Conservation (phyloP, 2,113 vertebrate species). For the Chunga burmeisteri region DNA sequence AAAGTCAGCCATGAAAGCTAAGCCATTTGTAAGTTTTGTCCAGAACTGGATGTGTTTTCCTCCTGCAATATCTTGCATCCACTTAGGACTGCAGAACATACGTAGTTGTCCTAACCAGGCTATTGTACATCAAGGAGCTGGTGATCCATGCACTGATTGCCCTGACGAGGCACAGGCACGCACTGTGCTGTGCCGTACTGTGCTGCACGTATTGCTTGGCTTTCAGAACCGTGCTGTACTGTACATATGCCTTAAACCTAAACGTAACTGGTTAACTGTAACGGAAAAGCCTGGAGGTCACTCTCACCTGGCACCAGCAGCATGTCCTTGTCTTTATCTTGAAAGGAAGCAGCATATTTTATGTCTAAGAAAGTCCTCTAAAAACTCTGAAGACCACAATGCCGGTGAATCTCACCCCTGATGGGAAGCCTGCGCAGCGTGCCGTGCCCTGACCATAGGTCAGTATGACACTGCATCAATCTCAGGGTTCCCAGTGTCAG, state of each 20-base stretch:
- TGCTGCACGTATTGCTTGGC: neutral
- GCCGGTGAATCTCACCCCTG: neutral
- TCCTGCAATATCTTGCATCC: neutral
- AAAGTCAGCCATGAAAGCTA: neutral
- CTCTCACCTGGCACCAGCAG: neutral
- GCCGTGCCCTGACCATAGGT: neutral
- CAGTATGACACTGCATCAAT: neutral
- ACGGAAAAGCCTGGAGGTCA: neutral
- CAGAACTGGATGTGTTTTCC: neutral
- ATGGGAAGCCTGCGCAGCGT: fast-evolving
- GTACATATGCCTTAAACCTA: neutral
- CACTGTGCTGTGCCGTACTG: neutral
- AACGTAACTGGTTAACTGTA: neutral
- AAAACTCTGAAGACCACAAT: neutral
- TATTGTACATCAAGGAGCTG: neutral
- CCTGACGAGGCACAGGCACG: neutral
- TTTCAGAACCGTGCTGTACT: neutral
- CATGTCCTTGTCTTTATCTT: neutral
- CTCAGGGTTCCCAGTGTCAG: fast-evolving
- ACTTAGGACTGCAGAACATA: neutral
- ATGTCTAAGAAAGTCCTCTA: neutral
- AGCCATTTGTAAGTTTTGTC: neutral
- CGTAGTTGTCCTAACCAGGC: neutral
- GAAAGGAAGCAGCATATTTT: neutral
- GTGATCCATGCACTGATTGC: neutral